These are phyloP conservation scores for Schizotus pectinicornis DNA, from an alignment of 2,888 invertebrate species.

Conservation along the genomic window DNA sequence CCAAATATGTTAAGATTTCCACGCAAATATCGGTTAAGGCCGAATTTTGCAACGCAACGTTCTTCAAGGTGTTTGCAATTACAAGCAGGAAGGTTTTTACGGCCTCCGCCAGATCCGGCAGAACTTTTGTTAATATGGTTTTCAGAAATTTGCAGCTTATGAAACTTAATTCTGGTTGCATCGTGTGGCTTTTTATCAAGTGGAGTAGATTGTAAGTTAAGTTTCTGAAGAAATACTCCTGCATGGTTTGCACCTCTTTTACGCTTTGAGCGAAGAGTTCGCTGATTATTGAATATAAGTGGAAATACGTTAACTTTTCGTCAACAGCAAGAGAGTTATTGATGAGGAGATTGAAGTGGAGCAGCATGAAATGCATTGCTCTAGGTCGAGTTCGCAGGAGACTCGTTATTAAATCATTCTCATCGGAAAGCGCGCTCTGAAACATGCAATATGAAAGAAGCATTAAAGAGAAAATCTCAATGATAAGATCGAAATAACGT, in stretches of 20 bases:
- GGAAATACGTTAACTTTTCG: constrained; percentile 63
- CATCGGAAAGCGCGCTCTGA: constrained; percentile 42
- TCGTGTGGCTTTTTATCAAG: constrained; percentile 58
- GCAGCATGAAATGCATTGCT: constrained; percentile 62
- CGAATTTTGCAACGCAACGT: constrained; percentile 42
- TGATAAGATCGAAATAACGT: no score
- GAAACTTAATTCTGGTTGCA: constrained; percentile 49
- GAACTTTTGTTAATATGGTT: constrained; percentile 56
- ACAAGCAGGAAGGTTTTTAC: constrained; percentile 61
- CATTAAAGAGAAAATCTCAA: no score
- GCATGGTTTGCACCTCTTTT: constrained; percentile 56
- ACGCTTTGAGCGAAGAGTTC: constrained; percentile 57
- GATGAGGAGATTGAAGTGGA: constrained; percentile 61
- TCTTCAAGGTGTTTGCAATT: constrained; percentile 62
- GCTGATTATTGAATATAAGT: constrained; percentile 64
- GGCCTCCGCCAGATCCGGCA: constrained; percentile 57
- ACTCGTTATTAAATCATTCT: constrained; percentile 27
- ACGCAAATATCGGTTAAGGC: constrained; percentile 52
- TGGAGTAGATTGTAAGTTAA: constrained; percentile 63
- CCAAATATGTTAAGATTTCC: constrained; percentile 61
- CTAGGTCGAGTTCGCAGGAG: constrained; percentile 27
- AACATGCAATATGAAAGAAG: no score
- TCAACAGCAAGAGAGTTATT: constrained; percentile 59
- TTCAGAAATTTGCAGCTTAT: constrained; percentile 57
- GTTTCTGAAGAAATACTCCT: constrained; percentile 64